Evolutionary conservation across 2,888 invertebrate species (phyloP).

Genomic region (Mesodorylaimus sp.): DNA sequence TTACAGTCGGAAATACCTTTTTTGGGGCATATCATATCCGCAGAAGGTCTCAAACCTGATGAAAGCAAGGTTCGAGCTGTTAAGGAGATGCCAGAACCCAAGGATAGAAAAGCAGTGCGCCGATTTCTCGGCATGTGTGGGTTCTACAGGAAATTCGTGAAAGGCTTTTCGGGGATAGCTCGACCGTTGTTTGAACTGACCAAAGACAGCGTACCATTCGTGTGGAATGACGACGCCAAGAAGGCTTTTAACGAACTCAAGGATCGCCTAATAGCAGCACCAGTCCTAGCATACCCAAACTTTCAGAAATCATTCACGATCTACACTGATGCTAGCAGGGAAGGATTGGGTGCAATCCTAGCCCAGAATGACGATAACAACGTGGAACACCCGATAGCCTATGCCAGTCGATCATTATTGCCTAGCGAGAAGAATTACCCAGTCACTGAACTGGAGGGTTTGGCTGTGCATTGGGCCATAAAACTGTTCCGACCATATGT

Average conservation of each 20-base stretch:
- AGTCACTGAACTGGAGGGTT: slow-evolving; percentile 1
- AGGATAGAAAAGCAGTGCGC: neutral
- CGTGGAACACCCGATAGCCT: slow-evolving; percentile 2
- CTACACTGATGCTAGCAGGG: neutral
- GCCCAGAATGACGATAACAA: neutral
- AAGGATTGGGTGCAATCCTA: slow-evolving; percentile 1
- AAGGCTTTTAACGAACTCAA: slow-evolving; percentile 1
- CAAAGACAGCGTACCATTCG: neutral
- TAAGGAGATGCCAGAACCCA: neutral
- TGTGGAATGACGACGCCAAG: neutral
- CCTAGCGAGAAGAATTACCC: slow-evolving; percentile 4
- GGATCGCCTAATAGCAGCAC: neutral
- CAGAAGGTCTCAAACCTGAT: neutral
- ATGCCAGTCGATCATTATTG: neutral
- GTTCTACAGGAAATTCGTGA: slow-evolving; percentile 5
- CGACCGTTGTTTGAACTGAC: neutral
- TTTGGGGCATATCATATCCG: slow-evolving; percentile 3
- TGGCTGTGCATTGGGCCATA: slow-evolving; percentile 1
- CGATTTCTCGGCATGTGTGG: neutral
- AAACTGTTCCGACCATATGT: slow-evolving; percentile 1
- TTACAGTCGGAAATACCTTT: neutral
- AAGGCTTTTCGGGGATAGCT: neutral
- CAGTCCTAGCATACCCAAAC: slow-evolving; percentile 4
- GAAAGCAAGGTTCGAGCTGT: slow-evolving; percentile 4
- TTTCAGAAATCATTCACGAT: slow-evolving; percentile 2